Conservation (phyloP, 1,140 invertebrate species). For the Calephelis nemesis region DNA sequence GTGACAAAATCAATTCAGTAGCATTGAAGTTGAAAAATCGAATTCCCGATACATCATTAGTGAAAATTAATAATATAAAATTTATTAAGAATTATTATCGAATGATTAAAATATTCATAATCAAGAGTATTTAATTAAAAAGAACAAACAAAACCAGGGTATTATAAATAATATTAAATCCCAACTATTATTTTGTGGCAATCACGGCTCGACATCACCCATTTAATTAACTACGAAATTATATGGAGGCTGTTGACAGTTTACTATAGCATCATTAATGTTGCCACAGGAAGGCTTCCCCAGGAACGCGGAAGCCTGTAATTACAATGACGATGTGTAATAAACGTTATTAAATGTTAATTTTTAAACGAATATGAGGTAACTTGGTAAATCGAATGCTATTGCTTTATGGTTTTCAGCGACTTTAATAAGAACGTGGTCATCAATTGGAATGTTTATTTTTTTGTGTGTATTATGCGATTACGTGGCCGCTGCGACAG, state of each 20-base stretch:
- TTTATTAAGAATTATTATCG: no score
- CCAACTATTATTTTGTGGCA: conserved; percentile 10
- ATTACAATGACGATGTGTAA: conserved; percentile 6
- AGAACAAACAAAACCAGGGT: background rate
- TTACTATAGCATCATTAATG: conserved; percentile 14
- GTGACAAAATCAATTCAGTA: no score
- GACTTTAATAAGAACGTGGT: no score
- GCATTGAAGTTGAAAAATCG: no score
- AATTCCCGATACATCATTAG: no score
- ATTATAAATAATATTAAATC: background rate
- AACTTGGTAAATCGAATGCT: background rate
- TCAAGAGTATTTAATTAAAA: background rate
- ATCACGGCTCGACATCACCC: conserved; percentile 7
- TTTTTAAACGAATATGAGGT: background rate
- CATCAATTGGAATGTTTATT: no score
- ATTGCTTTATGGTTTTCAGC: no score
- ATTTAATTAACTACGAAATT: conserved; percentile 15
- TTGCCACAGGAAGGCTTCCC: conserved; percentile 1
- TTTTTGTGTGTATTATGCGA: no score
- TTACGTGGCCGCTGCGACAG: no score
- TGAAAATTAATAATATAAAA: no score
- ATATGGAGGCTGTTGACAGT: conserved; percentile 8
- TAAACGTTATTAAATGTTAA: conserved; percentile 5
- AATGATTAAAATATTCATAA: no score
- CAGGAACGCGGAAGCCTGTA: conserved; percentile 5